Conservation (phyloP, 2,888 invertebrate genomes). For the Ecliptopera silaceata region DNA sequence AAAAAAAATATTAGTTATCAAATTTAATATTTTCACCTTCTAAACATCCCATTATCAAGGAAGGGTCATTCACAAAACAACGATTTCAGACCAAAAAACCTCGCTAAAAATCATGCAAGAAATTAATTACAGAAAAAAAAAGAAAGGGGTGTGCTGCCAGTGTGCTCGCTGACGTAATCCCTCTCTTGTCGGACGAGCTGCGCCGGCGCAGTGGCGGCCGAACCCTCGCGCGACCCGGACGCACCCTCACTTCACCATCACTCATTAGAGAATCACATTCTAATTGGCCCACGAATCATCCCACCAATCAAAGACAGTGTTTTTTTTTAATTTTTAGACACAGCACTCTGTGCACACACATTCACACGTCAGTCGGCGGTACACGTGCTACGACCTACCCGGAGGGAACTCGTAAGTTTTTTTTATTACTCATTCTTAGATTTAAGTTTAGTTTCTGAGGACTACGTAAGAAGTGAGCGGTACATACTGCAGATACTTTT, state of each 20-base stretch:
- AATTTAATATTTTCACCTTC: conserved; percentile 6
- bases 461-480: conserved; percentile 13
- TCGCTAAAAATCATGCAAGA: conserved; percentile 73
- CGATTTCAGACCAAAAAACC: conserved; percentile 48
- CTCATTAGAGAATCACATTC: conserved; percentile 35
- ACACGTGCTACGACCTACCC: conserved; percentile 66
- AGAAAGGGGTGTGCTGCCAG: conserved; percentile 75
- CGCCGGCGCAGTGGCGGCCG: conserved; percentile 64
- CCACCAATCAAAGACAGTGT: conserved; percentile 28
- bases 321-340: conserved; percentile 37
- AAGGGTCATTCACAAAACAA: conserved; percentile 33
- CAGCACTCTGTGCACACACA: conserved; percentile 41
- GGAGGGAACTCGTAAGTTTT: conserved; percentile 63
- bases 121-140: conserved; percentile 78
- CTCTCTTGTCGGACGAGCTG: conserved; percentile 56
- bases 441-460: conserved; percentile 30
- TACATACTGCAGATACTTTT: too few relatives aligned
- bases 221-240: conserved; percentile 72
- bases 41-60: conserved; percentile 33
- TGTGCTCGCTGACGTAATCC: conserved; percentile 72
- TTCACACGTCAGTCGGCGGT: conserved; percentile 39
- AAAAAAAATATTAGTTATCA: too few relatives aligned
- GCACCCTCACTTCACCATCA: conserved; percentile 42
- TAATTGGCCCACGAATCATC: conserved; percentile 31
- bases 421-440: conserved; percentile 36